Evolutionary conservation across 1,140 invertebrate genomes (phyloP).

Genomic region (Latrodectus geometricus): DNA sequence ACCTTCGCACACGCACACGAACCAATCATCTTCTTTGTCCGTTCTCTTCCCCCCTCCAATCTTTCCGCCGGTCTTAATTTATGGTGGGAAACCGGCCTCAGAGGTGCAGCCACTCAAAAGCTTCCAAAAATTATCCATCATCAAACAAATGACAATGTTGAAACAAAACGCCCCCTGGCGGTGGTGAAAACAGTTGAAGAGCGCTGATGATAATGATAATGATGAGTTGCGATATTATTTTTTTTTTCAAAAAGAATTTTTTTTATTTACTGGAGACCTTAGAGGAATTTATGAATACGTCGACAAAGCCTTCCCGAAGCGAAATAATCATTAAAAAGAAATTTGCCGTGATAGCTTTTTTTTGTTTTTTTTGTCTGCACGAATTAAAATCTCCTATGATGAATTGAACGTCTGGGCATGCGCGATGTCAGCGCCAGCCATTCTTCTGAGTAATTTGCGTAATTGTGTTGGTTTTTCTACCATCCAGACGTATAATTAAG

Average conservation of each 20-base stretch:
- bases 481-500: background rate
- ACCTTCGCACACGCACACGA: conserved; percentile 18
- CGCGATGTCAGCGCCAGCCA: background rate
- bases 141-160: conserved; percentile 58
- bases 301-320: no score
- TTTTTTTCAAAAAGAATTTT: no score
- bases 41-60: background rate
- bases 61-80: conserved; percentile 33
- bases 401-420: background rate
- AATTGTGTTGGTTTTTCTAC: background rate
- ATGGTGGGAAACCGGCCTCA: conserved; percentile 17
- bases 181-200: background rate
- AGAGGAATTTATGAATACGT: no score
- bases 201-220: no score
- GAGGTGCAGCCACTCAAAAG: background rate
- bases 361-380: no score
- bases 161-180: conserved; percentile 13
- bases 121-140: conserved; percentile 54
- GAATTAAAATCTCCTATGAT: no score
- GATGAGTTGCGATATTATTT: no score
- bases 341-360: no score
- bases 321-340: no score
- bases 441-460: background rate
- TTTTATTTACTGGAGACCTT: no score
- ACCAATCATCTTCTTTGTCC: background rate